Evolutionary conservation across 2,888 invertebrate genomes (phyloP), one percentile per base, ranked within the genome.

Genomic region (Ectropis crepuscularia): DNA sequence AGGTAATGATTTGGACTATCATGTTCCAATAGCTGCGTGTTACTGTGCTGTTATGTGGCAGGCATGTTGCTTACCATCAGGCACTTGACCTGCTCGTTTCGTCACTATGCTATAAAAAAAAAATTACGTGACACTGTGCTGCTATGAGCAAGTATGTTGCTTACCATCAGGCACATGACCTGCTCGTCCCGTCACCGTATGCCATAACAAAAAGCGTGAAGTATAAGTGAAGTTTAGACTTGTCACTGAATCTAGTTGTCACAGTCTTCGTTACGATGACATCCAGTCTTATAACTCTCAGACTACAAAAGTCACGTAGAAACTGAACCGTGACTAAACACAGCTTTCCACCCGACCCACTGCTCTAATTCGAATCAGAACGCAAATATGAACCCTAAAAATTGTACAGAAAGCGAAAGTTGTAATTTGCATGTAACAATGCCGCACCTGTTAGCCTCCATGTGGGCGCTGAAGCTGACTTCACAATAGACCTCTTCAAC

Each of bases 341-440:
- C 38, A 55, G 42, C 6, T 55, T 59, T 50, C 6, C 9, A 45
- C 53, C 37, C 45, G 58, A 53, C 57, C 66, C 46, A 70, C 48
- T 65, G 68, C 65, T 69, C 70, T 65, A 67, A 67, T 60, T 71
- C 61, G 46, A 67, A 68, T 65, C 64, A 61, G 48, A 63, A 63
- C 49, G 45, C 51, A 61, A 68, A 70, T 77, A 74, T 70, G 16
- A 71, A 74, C 81, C 82, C 84, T 86, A 89, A 85, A 87, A 88
- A 85, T 77, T 78, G 77, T 82, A 84, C 76, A 82, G 81, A 91
- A 82, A 92, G 87, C 82, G 92, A 92, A 89, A 92, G 92, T 89
- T 69, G 81, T 89, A 90, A 91, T 92, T 92, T 92, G 90, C 92
- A 92, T 92, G 85, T 81, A 90, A 92, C 92, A 92, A 92, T 90